phyloP scores from a whole-genome alignment of 1,140 invertebrate species.

The Leptinotarsa lineolata region DNA sequence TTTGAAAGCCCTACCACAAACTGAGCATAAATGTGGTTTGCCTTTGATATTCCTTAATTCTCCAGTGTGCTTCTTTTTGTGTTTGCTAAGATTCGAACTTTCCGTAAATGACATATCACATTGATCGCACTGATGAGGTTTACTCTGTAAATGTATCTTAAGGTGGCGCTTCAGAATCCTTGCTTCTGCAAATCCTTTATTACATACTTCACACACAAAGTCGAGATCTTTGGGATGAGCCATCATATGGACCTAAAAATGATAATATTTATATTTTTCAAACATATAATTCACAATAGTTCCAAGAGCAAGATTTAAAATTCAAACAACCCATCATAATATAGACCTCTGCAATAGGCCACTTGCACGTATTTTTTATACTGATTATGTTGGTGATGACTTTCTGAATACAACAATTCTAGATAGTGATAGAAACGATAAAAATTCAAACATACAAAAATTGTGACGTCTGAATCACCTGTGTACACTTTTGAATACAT shows the following conservation, averaged over 20 bases:
- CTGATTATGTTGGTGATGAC: too few relatives aligned
- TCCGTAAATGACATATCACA: slow-evolving; percentile 61
- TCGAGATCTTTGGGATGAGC: slow-evolving; percentile 53
- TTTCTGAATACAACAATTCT: too few relatives aligned
- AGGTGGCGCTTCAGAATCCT: slow-evolving; percentile 58
- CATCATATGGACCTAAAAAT: slow-evolving; percentile 53
- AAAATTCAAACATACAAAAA: too few relatives aligned
- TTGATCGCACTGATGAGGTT: slow-evolving; percentile 58
- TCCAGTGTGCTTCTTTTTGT: slow-evolving; percentile 60
- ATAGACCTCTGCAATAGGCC: too few relatives aligned
- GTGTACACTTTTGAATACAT: too few relatives aligned
- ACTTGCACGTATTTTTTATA: too few relatives aligned
- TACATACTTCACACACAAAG: slow-evolving; percentile 58
- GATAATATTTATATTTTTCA: neutral
- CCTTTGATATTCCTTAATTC: slow-evolving; percentile 57
- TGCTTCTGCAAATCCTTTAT: slow-evolving; percentile 58
- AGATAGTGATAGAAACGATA: too few relatives aligned
- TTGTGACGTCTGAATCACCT: too few relatives aligned
- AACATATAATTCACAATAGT: too few relatives aligned
- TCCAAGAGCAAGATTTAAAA: too few relatives aligned
- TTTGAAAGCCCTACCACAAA: slow-evolving; percentile 57
- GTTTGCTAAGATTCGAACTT: slow-evolving; percentile 59
- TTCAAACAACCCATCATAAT: too few relatives aligned
- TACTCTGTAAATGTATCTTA: slow-evolving; percentile 56
- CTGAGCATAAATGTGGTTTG: slow-evolving; percentile 57